These are phyloP conservation scores for Ectemnius continuus DNA, from an alignment of 2,888 invertebrate genomes.

Conservation along the genomic window DNA sequence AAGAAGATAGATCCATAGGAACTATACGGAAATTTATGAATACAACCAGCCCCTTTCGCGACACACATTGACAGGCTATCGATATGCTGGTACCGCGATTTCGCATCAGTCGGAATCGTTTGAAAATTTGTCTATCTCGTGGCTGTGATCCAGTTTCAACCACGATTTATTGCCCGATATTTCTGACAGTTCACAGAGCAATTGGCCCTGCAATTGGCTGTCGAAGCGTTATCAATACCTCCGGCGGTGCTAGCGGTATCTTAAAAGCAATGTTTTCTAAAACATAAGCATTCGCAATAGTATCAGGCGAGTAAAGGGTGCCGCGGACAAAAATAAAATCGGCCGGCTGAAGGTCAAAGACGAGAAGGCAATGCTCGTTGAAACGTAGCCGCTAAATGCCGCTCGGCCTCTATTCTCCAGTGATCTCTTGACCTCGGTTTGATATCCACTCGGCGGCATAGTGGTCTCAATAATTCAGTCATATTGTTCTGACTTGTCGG, in stretches of 20 bases:
- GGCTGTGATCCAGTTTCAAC: background rate
- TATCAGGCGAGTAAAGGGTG: slow-evolving; percentile 7
- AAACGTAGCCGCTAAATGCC: slow-evolving; percentile 49
- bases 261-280: no score
- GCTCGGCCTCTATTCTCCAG: slow-evolving; percentile 63
- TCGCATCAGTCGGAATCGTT: slow-evolving; percentile 1
- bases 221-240: background rate
- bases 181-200: background rate
- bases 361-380: slow-evolving; percentile 37
- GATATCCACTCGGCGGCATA: slow-evolving; percentile 60
- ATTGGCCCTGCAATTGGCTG: background rate
- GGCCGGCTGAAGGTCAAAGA: slow-evolving; percentile 31
- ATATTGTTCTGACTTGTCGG: slow-evolving; percentile 61
- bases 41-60: no score
- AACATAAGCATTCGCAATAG: background rate
- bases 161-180: slow-evolving; percentile 3
- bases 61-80: background rate
- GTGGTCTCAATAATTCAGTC: slow-evolving; percentile 65
- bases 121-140: slow-evolving; percentile 6
- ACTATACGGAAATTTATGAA: no score
- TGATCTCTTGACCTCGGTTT: slow-evolving; percentile 68
- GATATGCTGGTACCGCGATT: slow-evolving; percentile 4
- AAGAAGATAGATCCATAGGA: background rate
- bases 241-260: no score
- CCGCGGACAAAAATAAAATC: slow-evolving; percentile 32